Base-by-base conservation (phyloP, 2,113 vertebrate genomes). In the Heteronetta atricapilla region DNA sequence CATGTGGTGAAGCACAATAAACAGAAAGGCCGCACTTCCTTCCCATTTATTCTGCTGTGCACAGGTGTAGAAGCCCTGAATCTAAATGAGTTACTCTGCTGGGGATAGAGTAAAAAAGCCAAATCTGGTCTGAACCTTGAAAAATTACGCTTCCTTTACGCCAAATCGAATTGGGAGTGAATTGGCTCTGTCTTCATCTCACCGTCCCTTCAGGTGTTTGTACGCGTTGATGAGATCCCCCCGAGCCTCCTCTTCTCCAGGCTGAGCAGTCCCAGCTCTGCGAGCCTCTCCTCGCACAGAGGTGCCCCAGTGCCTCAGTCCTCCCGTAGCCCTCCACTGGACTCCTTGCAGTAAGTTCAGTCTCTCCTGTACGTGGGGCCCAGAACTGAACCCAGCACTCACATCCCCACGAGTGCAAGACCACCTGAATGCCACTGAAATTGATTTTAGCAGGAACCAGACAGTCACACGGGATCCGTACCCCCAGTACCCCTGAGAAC, bases 61-160 rank as follows among this genome's bases (percentile, higher is more conserved):
- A 86, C 64, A 93, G 82, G 73, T 95, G 76, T 91, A 88, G 64
- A 75, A 86, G 52, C 52, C 46, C 56, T n/a, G 59, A 88, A 86
- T 67, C 38, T 55, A 48, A 91, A 81, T 38, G 2, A 93, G 70
- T 53, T 50, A 5, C 42, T 52, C 64, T 36, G 8, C 5, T 48
- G 42, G 74, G 36, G 87, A 67, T 4, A 31, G 50, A 55, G 33
- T 42, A n/a, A 82, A 67, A 59, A 31, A 82, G 23, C 13, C 55
- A 31, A 74, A 63, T 25, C 68, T 77, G 42, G 22, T 74, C 36
- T 14, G 13, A 28, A 59, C 33, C 18, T 31, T 28, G 26, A 48
- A 40, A 63, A 63, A 75, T 79, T 18, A 11, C 1, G 8, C 74
- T 70, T 81, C 7, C 31, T 86, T 74, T 50, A 22, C 16, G 17